Base-by-base conservation (phyloP, 2,888 invertebrate genomes). In the Iselma pallidipennis region DNA sequence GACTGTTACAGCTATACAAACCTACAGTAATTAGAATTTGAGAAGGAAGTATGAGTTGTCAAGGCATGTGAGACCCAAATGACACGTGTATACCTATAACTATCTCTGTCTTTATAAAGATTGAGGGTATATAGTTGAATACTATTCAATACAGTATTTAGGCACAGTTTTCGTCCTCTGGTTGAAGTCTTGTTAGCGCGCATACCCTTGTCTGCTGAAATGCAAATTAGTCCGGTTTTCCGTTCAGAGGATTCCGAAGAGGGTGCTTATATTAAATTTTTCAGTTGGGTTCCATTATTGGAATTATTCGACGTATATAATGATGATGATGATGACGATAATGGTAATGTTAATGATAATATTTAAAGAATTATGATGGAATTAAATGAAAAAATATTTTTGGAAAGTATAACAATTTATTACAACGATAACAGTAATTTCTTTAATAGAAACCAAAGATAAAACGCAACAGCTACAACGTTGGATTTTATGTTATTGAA, bases 21-120 rank as follows among this genome's bases (percentile, higher is more conserved):
- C 72, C 71, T 69, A 65, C 66, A 70, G 74, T 76, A 76, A 76
- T 76, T 76, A 75, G 73, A 74, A 76, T 74, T 74, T 73, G 73
- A 72, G 75, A 74, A 75, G 74, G 75, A 75, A 76, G 74, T 76
- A 74, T 70, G 71, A 67, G 74, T 68, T 68, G 63, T 51, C 26
- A 58, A 56, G 50, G 52, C 33, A 53, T 49, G 57, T 59, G 49
- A 55, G 56, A 59, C 57, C 59, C 57, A 50, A 10, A 53, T 53
- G 58, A 55, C 55, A 57, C 55, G 57, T 26, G 42, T 25, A 60
- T 51, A 59, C n/a, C n/a, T n/a, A n/a, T n/a, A n/a, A n/a, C n/a
- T n/a, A n/a, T n/a, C n/a, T n/a, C n/a, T n/a, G n/a, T n/a, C n/a
- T n/a, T n/a, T n/a, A n/a, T n/a, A n/a, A n/a, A n/a, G n/a, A n/a